phyloP scores from a whole-genome alignment of 2,888 invertebrate species.

The Cyrtodaria siliqua region DNA sequence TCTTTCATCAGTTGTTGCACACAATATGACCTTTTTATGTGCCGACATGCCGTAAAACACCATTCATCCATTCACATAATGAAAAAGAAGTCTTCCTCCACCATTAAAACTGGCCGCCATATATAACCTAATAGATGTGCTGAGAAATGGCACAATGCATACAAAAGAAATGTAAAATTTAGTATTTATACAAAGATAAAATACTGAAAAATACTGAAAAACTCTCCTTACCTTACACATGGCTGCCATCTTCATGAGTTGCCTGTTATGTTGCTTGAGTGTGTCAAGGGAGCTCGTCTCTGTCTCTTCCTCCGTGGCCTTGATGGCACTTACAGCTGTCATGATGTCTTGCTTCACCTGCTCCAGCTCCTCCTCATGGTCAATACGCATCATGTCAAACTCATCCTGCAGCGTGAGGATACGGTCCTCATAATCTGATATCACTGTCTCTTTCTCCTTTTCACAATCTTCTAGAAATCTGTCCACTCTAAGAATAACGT shows the following conservation, averaged over 20 bases:
- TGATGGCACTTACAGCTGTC: constrained; percentile 85
- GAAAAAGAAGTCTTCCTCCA: too few species aligned
- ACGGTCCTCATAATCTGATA: constrained; percentile 74
- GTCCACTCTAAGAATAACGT: constrained; percentile 70
- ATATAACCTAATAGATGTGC: too few species aligned
- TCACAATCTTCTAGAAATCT: constrained; percentile 75
- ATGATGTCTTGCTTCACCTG: constrained; percentile 85
- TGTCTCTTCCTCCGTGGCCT: constrained; percentile 78
- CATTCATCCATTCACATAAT: too few species aligned
- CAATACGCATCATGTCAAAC: constrained; percentile 82
- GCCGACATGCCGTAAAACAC: too few species aligned
- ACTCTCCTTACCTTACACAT: constrained; percentile 73
- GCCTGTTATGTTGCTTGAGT: constrained; percentile 69
- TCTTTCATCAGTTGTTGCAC: too few species aligned
- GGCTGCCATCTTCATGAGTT: constrained; percentile 74
- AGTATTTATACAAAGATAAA: too few species aligned
- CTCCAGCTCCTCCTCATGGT: constrained; percentile 85
- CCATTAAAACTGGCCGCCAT: too few species aligned
- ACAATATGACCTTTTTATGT: too few species aligned
- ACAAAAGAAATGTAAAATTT: too few species aligned
- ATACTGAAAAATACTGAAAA: too few species aligned
- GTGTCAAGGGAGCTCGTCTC: constrained; percentile 72
- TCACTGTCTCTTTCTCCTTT: constrained; percentile 70
- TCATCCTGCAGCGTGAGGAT: constrained; percentile 73
- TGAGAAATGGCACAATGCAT: too few species aligned